phyloP scores from a whole-genome alignment of 2,113 vertebrate genomes.

The Perccottus glenii region DNA sequence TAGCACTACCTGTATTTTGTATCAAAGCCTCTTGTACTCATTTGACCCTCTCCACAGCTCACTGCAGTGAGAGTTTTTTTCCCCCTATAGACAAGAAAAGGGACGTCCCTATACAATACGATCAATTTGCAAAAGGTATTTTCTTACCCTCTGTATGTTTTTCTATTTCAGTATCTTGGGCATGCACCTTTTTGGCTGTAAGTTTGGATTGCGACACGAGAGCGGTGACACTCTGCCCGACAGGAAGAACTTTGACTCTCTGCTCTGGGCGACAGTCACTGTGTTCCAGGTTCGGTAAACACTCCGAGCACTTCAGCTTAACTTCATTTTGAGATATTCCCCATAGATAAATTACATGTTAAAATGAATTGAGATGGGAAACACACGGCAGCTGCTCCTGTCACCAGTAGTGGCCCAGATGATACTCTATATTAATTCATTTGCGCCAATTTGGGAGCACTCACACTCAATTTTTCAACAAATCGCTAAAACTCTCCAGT shows the following conservation, averaged over 20 bases:
- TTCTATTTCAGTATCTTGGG: conserved; percentile 88
- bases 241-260: conserved; percentile 96
- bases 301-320: not conserved
- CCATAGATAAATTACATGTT: not conserved
- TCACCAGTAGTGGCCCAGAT: conserved; percentile 2
- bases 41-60: no score
- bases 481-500: conserved; percentile 35
- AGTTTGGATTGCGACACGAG: conserved; percentile 92
- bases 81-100: no score
- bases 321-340: conserved; percentile 23
- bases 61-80: no score
- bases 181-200: conserved; percentile 96
- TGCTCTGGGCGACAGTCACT: conserved; percentile 97
- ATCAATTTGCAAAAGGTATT: no score
- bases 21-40: no score
- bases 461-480: conserved; percentile 27
- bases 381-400: conserved; percentile 38
- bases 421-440: conserved; percentile 45
- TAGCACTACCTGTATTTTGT: no score
- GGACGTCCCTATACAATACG: no score
- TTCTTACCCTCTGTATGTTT: conserved; percentile 17
- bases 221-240: conserved; percentile 93
- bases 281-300: conserved; percentile 90
- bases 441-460: conserved; percentile 36
- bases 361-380: conserved; percentile 15